phyloP scores from a whole-genome alignment of 2,797 vertebrate genomes.

The Gymnopithys bicolor region DNA sequence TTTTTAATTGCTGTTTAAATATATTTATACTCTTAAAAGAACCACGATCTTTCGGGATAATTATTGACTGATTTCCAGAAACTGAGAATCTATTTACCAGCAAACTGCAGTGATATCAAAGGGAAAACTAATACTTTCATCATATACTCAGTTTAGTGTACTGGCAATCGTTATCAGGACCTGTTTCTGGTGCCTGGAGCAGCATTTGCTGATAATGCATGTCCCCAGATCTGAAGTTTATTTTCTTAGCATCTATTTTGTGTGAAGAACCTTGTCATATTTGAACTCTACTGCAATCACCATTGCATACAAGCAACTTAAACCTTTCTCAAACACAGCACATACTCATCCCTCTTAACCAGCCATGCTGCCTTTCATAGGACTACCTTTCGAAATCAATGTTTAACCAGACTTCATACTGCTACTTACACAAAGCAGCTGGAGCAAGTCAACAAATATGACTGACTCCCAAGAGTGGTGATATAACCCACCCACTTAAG shows the following conservation, averaged over 20 bases:
- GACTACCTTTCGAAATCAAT: not conserved
- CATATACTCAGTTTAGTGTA: not conserved
- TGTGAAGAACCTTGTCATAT: not conserved
- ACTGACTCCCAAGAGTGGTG: not conserved
- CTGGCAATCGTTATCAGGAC: not conserved
- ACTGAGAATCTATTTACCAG: not conserved
- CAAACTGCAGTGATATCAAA: not conserved
- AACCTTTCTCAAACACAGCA: not conserved
- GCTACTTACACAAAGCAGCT: not conserved
- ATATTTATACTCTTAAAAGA: constrained; percentile 19
- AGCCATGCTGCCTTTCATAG: not conserved
- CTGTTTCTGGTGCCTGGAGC: not conserved
- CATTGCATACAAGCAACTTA: not conserved
- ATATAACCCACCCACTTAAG: not conserved
- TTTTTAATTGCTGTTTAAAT: constrained; percentile 42
- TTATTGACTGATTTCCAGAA: constrained; percentile 8
- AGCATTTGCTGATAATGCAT: not conserved
- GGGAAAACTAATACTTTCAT: not conserved
- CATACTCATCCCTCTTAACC: not conserved
- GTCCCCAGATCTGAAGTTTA: not conserved
- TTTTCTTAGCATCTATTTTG: not conserved
- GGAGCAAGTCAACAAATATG: not conserved
- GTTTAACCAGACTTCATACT: not conserved
- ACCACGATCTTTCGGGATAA: constrained; percentile 15
- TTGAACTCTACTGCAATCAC: not conserved